Base-by-base conservation (phyloP, 2,113 vertebrate species). In the Limanda limanda region DNA sequence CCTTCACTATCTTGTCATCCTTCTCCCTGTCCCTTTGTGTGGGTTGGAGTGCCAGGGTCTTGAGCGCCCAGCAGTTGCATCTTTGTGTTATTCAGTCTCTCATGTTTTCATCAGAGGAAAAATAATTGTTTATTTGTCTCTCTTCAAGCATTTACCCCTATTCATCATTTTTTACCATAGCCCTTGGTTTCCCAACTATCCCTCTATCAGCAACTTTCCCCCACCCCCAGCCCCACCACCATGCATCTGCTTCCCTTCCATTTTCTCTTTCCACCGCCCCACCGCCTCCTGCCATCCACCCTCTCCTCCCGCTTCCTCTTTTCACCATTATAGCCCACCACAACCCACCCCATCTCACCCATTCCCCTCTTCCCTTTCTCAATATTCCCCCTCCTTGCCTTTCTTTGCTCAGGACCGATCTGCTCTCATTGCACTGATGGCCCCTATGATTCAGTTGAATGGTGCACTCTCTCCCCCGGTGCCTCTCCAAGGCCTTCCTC, bases 371-470 rank as follows among this genome's bases (percentile, higher is more conserved):
- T 27, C 24, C 55, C 55, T 60, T 48, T 58, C 60, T 57, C 54
- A 14, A 42, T 72, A 52, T 15, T 15, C 15, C 21, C 51, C 18
- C 63, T 63, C 23, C 45, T 71, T 66, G 24, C 79, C 58, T 57
- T 59, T 71, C 81, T 84, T 77, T 85, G 65, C 88, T 88, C 86
- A 71, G 84, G 75, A 92, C 79, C 63, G 71, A 91, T 92, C 84
- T 90, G 89, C 92, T 93, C 94, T 94, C 91, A 94, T 95, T 92
- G 94, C 92, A 81, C 71, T 90, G 94, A 94, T 93, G 91, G 93
- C 89, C 86, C 89, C 83, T 91, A 94, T 94, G 94, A 94, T 95
- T 94, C 92, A 92, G 87, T 93, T 91, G 93, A 93, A 86, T 91
- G 85, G 83, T 75, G 77, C 65, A 52, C 76, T 85, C 37, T 78